phyloP scores from a whole-genome alignment of 2,113 vertebrate species.

The Oxyura jamaicensis region DNA sequence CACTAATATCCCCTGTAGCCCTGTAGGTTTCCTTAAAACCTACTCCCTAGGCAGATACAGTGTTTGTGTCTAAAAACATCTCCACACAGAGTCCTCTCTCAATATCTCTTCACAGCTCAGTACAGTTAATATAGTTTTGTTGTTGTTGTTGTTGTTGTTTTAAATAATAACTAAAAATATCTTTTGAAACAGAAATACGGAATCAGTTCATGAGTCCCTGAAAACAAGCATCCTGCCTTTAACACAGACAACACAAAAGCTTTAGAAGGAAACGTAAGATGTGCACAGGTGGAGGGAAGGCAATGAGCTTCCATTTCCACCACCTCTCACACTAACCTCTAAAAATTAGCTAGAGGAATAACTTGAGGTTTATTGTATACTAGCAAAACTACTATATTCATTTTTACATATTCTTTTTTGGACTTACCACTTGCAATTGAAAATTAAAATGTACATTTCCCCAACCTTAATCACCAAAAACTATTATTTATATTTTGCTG shows the following conservation, averaged over 20 bases:
- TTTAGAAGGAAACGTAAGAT: background rate
- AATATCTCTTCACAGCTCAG: background rate
- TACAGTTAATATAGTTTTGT: background rate
- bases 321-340: background rate
- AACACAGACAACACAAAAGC: background rate
- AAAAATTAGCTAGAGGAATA: background rate
- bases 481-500: background rate
- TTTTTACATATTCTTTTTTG: background rate
- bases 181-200: background rate
- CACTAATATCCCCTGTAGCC: background rate
- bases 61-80: background rate
- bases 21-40: background rate
- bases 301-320: background rate
- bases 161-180: background rate
- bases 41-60: background rate
- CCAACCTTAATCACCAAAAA: background rate
- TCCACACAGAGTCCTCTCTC: background rate
- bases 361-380: background rate
- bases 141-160: too few species aligned
- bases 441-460: background rate
- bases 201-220: background rate
- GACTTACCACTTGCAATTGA: background rate
- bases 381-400: background rate
- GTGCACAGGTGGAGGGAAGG: too few species aligned
- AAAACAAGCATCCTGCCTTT: background rate